Conservation (phyloP, 92 coral and sea anemone genomes). For the Epizoanthus fatuus region DNA sequence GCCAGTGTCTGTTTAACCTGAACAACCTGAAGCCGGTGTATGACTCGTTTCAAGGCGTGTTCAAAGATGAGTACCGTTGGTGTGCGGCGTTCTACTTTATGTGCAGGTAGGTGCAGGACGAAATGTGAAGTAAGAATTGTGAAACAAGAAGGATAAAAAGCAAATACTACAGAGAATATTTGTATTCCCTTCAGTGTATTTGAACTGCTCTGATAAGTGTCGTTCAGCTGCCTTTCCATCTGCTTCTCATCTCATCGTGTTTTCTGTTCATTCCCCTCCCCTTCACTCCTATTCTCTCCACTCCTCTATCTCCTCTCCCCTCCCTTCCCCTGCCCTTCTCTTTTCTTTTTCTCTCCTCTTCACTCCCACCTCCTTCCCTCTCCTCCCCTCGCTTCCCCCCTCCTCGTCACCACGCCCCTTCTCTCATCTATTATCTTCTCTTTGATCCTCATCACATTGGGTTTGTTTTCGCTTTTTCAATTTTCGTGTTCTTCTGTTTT, state of each 20-base stretch:
- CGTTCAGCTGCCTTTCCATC: too few relatives aligned
- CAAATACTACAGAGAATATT: not conserved
- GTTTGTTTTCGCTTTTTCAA: not conserved
- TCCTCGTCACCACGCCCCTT: not conserved
- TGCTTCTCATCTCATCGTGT: too few relatives aligned
- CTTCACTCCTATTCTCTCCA: too few relatives aligned
- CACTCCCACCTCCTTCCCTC: too few relatives aligned
- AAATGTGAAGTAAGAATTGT: not conserved
- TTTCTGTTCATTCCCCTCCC: too few relatives aligned
- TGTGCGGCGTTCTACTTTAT: constrained; percentile 97
- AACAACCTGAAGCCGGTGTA: constrained; percentile 84
- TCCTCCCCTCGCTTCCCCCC: not conserved
- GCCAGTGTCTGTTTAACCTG: constrained; percentile 77
- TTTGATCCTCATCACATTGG: not conserved
- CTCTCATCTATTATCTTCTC: not conserved
- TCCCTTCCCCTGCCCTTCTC: too few relatives aligned
- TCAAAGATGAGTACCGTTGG: constrained; percentile 94
- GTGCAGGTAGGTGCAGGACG: constrained; percentile 55
- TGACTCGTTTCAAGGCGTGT: constrained; percentile 93
- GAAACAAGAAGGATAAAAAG: not conserved
- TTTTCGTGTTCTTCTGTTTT: not conserved
- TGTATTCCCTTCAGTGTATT: too few relatives aligned
- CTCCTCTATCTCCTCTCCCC: too few relatives aligned
- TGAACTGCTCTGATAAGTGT: too few relatives aligned
- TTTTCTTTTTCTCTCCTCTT: too few relatives aligned